Conservation (phyloP, 2,888 invertebrate genomes). For the Glaucopsyche alexis region DNA sequence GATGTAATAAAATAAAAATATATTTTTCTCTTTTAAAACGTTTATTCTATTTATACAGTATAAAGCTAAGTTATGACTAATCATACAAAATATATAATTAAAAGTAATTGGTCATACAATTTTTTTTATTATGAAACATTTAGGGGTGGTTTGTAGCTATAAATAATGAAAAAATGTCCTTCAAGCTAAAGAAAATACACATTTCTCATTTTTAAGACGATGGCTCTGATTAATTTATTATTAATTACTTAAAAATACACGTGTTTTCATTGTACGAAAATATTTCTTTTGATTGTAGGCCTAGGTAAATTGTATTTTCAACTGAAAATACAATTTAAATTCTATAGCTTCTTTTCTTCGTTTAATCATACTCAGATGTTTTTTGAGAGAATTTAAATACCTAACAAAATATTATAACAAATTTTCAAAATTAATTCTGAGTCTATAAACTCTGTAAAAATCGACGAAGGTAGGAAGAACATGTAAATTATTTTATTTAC, state of each 20-base stretch:
- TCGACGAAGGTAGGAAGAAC: too few relatives aligned
- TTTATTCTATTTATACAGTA: conserved; percentile 26
- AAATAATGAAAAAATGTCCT: conserved; percentile 1
- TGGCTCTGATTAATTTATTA: neutral
- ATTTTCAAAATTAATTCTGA: neutral
- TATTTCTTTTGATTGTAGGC: neutral
- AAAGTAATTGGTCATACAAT: neutral
- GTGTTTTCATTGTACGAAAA: neutral
- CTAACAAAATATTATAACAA: neutral
- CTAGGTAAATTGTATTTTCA: too few relatives aligned
- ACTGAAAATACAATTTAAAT: neutral
- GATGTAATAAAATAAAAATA: too few relatives aligned
- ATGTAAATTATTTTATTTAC: too few relatives aligned
- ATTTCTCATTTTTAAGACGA: conserved; percentile 2
- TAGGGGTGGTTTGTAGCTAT: neutral
- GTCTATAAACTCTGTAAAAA: neutral
- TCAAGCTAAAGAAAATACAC: neutral
- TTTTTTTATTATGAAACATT: neutral
- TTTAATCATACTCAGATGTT: neutral
- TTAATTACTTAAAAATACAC: conserved; percentile 2
- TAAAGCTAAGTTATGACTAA: neutral
- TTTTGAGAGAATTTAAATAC: neutral
- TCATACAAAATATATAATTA: conserved; percentile 1
- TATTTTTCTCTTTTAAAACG: neutral
- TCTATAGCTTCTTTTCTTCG: neutral